A percentile compares a stretch with the other conserved stretches of the same genome.
Evolutionary conservation across 2,888 invertebrate species (phyloP).

Genomic region (Heteropelma amictum): DNA sequence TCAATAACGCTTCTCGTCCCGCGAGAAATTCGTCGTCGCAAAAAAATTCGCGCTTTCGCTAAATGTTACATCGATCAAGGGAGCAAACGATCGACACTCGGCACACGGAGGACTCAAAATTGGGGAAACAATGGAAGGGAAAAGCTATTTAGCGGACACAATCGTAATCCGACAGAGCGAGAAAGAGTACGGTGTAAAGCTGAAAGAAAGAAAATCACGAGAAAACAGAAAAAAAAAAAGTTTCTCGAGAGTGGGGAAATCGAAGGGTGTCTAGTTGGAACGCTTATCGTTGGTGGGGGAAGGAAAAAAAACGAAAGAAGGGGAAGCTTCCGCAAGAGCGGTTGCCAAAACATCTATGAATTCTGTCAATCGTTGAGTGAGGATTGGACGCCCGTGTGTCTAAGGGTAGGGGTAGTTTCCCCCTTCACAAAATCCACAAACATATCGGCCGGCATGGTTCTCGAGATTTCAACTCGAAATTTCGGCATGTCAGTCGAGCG

Average conservation of each 20-base stretch:
- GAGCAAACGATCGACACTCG: too few relatives aligned
- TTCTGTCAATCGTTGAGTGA: slow-evolving; percentile 52
- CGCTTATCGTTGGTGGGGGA: slow-evolving; percentile 24
- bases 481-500: slow-evolving; percentile 60
- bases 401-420: slow-evolving; percentile 65
- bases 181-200: background rate
- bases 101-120: too few relatives aligned
- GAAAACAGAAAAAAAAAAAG: slow-evolving; percentile 1
- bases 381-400: slow-evolving; percentile 42
- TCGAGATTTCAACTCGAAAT: slow-evolving; percentile 55
- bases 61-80: too few relatives aligned
- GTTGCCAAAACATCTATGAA: slow-evolving; percentile 50
- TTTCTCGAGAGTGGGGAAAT: slow-evolving; percentile 3
- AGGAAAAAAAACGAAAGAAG: slow-evolving; percentile 1
- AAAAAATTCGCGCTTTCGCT: too few relatives aligned
- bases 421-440: slow-evolving; percentile 61
- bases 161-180: background rate
- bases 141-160: too few relatives aligned
- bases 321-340: slow-evolving; percentile 16
- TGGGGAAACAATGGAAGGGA: too few relatives aligned
- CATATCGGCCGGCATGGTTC: slow-evolving; percentile 56
- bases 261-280: slow-evolving; percentile 7
- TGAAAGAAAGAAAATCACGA: background rate
- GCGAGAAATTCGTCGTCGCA: too few relatives aligned
- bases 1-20: too few relatives aligned